These are phyloP conservation scores for Meriones psammophilus DNA, from an alignment of 2,797 vertebrate genomes.

Conservation along the genomic window DNA sequence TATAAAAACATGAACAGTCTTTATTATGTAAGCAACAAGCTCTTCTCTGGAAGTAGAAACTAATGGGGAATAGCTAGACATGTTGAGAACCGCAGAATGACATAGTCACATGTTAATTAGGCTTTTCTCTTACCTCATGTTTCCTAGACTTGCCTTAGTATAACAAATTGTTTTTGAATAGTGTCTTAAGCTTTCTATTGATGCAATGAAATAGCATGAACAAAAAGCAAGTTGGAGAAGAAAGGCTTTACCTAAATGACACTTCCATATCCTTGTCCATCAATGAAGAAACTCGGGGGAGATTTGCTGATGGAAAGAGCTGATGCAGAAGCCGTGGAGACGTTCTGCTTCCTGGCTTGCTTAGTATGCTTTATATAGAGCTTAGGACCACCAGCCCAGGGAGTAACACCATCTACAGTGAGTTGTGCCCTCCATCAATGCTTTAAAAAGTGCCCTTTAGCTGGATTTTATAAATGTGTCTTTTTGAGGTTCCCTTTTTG, in stretches of 20 bases:
- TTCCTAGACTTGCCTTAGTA: not conserved
- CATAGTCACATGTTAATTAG: not conserved
- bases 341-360: not conserved
- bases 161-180: not conserved
- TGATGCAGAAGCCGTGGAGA: not conserved
- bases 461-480: not conserved
- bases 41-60: not conserved
- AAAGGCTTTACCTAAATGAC: too few species aligned
- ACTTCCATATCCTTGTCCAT: too few species aligned
- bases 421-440: not conserved
- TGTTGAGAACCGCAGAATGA: not conserved
- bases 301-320: too few species aligned
- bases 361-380: too few species aligned
- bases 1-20: not conserved
- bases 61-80: not conserved
- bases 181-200: not conserved
- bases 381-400: too few species aligned
- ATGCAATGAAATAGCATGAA: not conserved
- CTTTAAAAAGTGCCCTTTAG: not conserved
- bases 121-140: not conserved
- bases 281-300: not conserved
- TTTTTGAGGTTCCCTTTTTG: not conserved
- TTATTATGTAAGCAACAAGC: not conserved
- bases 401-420: too few species aligned
- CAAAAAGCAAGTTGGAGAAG: too few species aligned